A percentile compares a stretch with the other conserved stretches of the same genome.
These are phyloP conservation scores for Rousettus madagascariensis DNA, from an alignment of 2,797 vertebrate species.

Conservation along the genomic window DNA sequence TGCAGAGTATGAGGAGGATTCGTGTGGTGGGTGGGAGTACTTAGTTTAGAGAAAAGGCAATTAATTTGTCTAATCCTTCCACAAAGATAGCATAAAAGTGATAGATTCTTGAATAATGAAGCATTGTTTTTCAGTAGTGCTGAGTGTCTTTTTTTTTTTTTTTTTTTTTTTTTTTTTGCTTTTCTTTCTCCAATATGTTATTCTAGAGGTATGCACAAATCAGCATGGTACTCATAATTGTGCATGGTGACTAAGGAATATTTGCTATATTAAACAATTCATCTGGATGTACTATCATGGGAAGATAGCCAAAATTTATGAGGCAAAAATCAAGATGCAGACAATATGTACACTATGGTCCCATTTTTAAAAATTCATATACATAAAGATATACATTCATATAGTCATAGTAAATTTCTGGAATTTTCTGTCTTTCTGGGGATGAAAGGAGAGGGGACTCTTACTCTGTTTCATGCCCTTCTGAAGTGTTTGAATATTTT, in stretches of 20 bases:
- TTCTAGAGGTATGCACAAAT: background rate
- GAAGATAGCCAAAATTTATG: background rate
- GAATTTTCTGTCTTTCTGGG: background rate
- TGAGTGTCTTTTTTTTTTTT: too few relatives aligned
- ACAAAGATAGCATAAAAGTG: slow-evolving; percentile 11
- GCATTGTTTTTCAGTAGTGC: background rate
- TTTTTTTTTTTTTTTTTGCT: background rate
- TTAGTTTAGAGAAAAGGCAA: background rate
- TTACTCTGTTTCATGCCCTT: background rate
- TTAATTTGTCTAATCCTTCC: slow-evolving; percentile 48
- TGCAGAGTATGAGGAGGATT: background rate
- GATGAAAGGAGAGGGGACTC: background rate
- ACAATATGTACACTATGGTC: background rate
- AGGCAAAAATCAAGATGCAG: background rate
- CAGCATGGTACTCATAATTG: background rate
- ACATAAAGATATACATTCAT: background rate
- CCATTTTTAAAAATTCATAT: background rate
- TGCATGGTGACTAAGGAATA: background rate
- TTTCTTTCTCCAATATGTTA: background rate
- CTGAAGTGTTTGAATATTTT: background rate
- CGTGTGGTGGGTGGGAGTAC: background rate
- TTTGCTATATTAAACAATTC: background rate
- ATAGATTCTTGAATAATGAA: slow-evolving; percentile 41
- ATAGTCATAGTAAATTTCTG: background rate
- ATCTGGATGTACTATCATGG: background rate